phyloP scores from a whole-genome alignment of 2,888 invertebrate species.

The Pocota personata region DNA sequence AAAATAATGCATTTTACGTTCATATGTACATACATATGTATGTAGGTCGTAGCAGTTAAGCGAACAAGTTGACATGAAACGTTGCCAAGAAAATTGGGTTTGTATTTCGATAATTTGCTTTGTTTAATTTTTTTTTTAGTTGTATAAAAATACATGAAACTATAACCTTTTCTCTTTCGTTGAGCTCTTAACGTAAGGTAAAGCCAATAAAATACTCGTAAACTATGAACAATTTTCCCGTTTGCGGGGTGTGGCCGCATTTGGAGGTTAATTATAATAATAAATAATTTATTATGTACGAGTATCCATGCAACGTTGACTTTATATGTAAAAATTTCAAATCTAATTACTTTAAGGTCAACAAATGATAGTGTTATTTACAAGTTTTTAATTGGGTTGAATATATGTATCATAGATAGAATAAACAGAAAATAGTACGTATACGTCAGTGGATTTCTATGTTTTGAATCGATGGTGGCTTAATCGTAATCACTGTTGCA shows the following conservation, averaged over 20 bases:
- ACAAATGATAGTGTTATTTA: not conserved
- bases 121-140: constrained; percentile 16
- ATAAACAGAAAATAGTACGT: constrained; percentile 19
- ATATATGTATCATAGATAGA: too few relatives aligned
- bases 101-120: constrained; percentile 19
- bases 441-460: constrained; percentile 42
- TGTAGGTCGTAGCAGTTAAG: constrained; percentile 41
- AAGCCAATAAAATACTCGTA: not conserved
- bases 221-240: not conserved
- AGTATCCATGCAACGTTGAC: constrained; percentile 11
- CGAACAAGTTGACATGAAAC: constrained; percentile 45
- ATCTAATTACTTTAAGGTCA: not conserved
- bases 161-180: constrained; percentile 27
- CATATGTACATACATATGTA: not conserved
- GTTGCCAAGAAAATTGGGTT: constrained; percentile 50
- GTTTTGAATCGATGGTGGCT: not conserved
- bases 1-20: constrained; percentile 5
- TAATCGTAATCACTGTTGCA: too few relatives aligned
- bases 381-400: not conserved
- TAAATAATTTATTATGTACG: constrained; percentile 11
- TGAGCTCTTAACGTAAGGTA: not conserved
- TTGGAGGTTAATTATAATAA: constrained; percentile 16
- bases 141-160: constrained; percentile 44
- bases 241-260: not conserved
- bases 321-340: not conserved